These are phyloP conservation scores for Kuschelorhynchus macadamiae DNA, from an alignment of 2,888 invertebrate species.

Conservation along the genomic window DNA sequence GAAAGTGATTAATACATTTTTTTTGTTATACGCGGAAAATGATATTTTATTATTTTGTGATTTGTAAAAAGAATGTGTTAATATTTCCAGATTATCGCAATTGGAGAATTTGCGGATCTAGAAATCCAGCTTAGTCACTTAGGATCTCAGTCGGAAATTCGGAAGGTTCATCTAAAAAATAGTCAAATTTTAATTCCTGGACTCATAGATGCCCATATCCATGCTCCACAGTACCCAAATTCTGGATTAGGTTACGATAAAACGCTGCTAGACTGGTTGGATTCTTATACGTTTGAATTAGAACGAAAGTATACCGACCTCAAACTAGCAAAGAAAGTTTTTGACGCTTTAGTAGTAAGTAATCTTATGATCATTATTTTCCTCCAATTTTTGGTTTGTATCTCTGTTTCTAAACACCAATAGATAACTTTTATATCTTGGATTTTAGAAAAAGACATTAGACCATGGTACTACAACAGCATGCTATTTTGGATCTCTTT, in stretches of 20 bases:
- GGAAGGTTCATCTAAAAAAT: slow-evolving; percentile 57
- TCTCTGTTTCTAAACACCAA: too few relatives aligned
- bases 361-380: too few relatives aligned
- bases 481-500: slow-evolving; percentile 88
- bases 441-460: slow-evolving; percentile 80
- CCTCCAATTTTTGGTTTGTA: too few relatives aligned
- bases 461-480: slow-evolving; percentile 90
- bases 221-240: slow-evolving; percentile 92
- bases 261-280: slow-evolving; percentile 87
- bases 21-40: too few relatives aligned
- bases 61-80: too few relatives aligned
- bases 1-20: too few relatives aligned
- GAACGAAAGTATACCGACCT: slow-evolving; percentile 81
- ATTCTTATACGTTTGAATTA: slow-evolving; percentile 87
- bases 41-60: too few relatives aligned
- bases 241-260: slow-evolving; percentile 86
- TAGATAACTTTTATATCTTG: too few relatives aligned
- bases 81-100: slow-evolving; percentile 67
- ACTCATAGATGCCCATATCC: slow-evolving; percentile 90
- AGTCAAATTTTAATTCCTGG: slow-evolving; percentile 88
- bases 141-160: slow-evolving; percentile 48
- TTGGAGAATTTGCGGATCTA: slow-evolving; percentile 63
- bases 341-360: slow-evolving; percentile 85
- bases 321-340: slow-evolving; percentile 79
- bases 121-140: slow-evolving; percentile 60